Conservation (phyloP, 92 coral and sea anemone species). For the Parazoanthus swiftii region DNA sequence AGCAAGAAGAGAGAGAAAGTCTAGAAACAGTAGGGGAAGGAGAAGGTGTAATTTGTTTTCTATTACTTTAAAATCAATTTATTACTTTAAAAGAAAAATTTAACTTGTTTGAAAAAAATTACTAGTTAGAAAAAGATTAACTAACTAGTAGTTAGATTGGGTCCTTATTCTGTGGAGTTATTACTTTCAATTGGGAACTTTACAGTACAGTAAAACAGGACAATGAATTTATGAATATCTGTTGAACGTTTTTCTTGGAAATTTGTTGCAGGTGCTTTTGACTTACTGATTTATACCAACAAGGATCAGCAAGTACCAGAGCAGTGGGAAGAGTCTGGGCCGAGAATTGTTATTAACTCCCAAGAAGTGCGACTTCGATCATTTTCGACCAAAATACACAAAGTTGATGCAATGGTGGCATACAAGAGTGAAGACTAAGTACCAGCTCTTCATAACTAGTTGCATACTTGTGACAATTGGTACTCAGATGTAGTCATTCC, state of each 20-base stretch:
- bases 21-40: too few species aligned
- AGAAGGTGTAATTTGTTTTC: too few species aligned
- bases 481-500: neutral
- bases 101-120: too few species aligned
- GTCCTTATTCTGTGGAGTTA: too few species aligned
- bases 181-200: too few species aligned
- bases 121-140: too few species aligned
- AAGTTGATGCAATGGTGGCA: constrained; percentile 97
- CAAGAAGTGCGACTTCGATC: constrained; percentile 96
- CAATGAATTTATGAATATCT: too few species aligned
- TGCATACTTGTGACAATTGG: neutral
- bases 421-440: constrained; percentile 85
- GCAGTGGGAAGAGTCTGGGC: constrained; percentile 98
- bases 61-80: too few species aligned
- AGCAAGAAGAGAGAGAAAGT: too few species aligned
- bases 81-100: too few species aligned
- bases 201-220: too few species aligned
- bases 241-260: neutral
- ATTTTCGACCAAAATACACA: constrained; percentile 88
- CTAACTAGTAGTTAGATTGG: too few species aligned
- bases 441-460: neutral
- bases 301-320: constrained; percentile 91
- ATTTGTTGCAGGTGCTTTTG: constrained; percentile 85
- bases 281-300: constrained; percentile 89
- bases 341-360: constrained; percentile 88